These are phyloP conservation scores for Tyrannus savana DNA, from an alignment of 2,113 vertebrate genomes.

Conservation along the genomic window DNA sequence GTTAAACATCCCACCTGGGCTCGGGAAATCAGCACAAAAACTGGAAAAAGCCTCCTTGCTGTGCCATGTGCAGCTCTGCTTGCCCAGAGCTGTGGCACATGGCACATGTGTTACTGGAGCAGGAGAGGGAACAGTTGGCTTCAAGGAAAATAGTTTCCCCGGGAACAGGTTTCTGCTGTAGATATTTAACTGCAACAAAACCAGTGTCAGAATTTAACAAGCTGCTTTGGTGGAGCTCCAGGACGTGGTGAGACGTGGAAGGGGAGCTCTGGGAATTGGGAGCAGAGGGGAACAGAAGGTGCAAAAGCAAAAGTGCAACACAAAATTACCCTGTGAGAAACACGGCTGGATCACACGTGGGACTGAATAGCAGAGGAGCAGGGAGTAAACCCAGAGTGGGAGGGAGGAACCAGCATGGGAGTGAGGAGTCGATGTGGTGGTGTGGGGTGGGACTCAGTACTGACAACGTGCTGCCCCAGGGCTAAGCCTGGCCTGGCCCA, in stretches of 20 bases:
- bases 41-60: background rate
- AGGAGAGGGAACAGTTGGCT: background rate
- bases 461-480: rapidly evolving
- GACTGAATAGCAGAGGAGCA: background rate
- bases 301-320: background rate
- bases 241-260: rapidly evolving
- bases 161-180: background rate
- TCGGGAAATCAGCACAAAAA: background rate
- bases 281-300: background rate
- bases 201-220: rapidly evolving
- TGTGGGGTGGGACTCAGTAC: rapidly evolving
- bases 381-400: rapidly evolving
- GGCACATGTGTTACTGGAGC: background rate
- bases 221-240: background rate
- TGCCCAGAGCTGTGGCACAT: rapidly evolving
- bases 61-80: background rate
- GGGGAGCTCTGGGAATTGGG: background rate
- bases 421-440: rapidly evolving
- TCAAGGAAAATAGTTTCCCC: background rate
- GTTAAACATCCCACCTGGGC: background rate
- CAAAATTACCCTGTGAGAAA: rapidly evolving
- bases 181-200: background rate
- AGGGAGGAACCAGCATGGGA: rapidly evolving
- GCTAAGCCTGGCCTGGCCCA: background rate
- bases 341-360: rapidly evolving